Evolutionary conservation across 2,888 invertebrate genomes (phyloP), one percentile per base, ranked within the genome.

Genomic region (Hydroisotoma schaefferi): DNA sequence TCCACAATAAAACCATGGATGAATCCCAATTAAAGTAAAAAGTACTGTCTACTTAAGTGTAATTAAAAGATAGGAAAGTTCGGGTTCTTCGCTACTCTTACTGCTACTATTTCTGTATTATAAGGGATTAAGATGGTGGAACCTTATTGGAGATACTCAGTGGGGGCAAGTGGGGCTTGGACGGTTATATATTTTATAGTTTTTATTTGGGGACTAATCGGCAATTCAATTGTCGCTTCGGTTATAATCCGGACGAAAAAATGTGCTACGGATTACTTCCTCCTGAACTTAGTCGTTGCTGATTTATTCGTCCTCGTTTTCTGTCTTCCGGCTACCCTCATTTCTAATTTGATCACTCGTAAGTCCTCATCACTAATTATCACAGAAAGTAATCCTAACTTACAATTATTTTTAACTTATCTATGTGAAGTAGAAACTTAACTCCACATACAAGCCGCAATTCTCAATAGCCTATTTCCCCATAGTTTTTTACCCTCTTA

Each of bases 321-420:
- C 62, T 82, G 82, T 71, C 76, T 83, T n/a, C 83, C 83, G 1
- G 80, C 81, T 55, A 83, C 82, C 1, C 76, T 83, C 27, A 76
- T 82, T 59, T 79, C 80, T 63, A 82, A 81, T 73, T 75, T 83
- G 25, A 78, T 81, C 59, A 78, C 78, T 64, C 82, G 82, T 82
- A 74, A 77, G 78, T 76, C n/a, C n/a, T n/a, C n/a, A n/a, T n/a
- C n/a, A n/a, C n/a, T n/a, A n/a, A n/a, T n/a, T n/a, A n/a, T n/a
- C n/a, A n/a, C n/a, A n/a, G n/a, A n/a, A n/a, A n/a, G n/a, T n/a
- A n/a, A n/a, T n/a, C n/a, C n/a, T n/a, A n/a, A n/a, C n/a, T n/a
- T n/a, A n/a, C n/a, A n/a, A n/a, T n/a, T n/a, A n/a, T n/a, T n/a
- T n/a, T n/a, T n/a, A n/a, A n/a, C n/a, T n/a, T n/a, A n/a, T n/a